Evolutionary conservation across 2,797 vertebrate genomes (phyloP).

Genomic region (Rhinatrema bivittatum): DNA sequence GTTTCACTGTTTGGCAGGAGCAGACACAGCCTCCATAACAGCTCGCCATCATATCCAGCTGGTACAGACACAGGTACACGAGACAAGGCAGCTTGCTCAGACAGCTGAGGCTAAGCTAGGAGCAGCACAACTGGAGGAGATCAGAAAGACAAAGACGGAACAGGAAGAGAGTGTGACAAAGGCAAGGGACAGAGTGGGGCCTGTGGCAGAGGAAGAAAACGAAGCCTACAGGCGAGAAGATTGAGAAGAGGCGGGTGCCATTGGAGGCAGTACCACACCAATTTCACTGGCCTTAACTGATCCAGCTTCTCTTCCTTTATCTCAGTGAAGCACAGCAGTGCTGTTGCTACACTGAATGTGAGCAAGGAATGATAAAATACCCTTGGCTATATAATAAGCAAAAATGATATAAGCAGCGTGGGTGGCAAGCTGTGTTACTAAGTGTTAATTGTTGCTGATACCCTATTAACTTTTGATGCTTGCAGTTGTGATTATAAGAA

Average conservation of each 20-base stretch:
- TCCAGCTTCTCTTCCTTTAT: no score
- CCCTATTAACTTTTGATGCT: no score
- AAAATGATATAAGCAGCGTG: no score
- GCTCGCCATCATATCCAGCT: constrained; percentile 74
- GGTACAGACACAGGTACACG: constrained; percentile 73
- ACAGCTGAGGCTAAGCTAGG: constrained; percentile 79
- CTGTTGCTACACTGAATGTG: no score
- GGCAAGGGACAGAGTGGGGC: not conserved
- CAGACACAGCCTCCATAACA: constrained; percentile 72
- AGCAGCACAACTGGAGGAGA: constrained; percentile 79
- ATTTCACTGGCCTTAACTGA: no score
- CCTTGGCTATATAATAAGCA: no score
- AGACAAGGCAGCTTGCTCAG: constrained; percentile 63
- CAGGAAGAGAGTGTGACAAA: constrained; percentile 26
- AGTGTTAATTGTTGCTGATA: no score
- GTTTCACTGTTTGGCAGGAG: constrained; percentile 54
- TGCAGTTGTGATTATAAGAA: no score
- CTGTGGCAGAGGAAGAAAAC: constrained; percentile 44
- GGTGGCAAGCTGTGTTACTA: no score
- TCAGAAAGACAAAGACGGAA: constrained; percentile 54
- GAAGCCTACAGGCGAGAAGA: constrained; percentile 88
- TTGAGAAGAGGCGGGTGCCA: constrained; percentile 56
- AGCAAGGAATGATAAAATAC: no score
- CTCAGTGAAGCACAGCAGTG: no score
- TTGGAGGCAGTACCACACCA: no score